Conservation (phyloP, 2,888 invertebrate species). For the Diarsia mendica region DNA sequence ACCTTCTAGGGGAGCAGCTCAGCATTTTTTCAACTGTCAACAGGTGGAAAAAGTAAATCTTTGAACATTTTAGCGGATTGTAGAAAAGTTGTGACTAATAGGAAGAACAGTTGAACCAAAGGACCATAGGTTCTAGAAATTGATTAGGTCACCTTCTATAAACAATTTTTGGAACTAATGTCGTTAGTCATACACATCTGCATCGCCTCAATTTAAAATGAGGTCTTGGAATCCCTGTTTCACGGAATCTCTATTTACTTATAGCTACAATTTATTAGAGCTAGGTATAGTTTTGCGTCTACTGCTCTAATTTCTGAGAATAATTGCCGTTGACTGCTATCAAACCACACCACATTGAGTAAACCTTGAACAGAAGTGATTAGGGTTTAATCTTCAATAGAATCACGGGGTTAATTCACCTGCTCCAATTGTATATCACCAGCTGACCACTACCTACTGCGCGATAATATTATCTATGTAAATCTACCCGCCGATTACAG, state of each 20-base stretch:
- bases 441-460: slow-evolving; percentile 59
- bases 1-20: not conserved
- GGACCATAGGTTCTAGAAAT: not conserved
- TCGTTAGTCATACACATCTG: not conserved
- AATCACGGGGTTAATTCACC: slow-evolving; percentile 51
- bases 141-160: not conserved
- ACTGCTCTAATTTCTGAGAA: slow-evolving; percentile 1
- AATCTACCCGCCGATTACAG: slow-evolving; percentile 70
- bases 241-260: not conserved
- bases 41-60: not conserved
- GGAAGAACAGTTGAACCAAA: not conserved
- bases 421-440: slow-evolving; percentile 53
- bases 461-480: slow-evolving; percentile 73
- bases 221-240: slow-evolving; percentile 10
- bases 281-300: not conserved
- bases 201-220: not conserved
- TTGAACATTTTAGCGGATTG: not conserved
- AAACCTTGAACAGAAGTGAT: slow-evolving; percentile 47
- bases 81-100: not conserved
- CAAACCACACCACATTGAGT: slow-evolving; percentile 5
- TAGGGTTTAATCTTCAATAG: slow-evolving; percentile 46
- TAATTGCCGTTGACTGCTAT: not conserved
- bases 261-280: not conserved
- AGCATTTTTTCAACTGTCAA: not conserved
- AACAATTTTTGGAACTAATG: not conserved